Percentiles rank a stretch among this genome's conserved stretches.
Evolutionary conservation across 2,797 vertebrate genomes (phyloP).

Genomic region (Basileuterus tristriatus): DNA sequence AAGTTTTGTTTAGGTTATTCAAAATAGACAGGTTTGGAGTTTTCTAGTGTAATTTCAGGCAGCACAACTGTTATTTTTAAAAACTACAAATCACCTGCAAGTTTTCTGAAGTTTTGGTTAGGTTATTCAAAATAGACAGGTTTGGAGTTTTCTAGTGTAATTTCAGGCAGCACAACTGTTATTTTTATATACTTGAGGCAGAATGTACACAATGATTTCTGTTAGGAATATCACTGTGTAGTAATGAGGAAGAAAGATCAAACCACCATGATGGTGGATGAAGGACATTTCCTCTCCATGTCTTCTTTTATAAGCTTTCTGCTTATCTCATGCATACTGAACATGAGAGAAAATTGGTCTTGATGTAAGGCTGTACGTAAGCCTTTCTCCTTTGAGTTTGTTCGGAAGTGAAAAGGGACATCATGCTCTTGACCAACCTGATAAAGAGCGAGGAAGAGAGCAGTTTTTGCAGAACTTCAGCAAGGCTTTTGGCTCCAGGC

Average conservation of each 20-base stretch:
- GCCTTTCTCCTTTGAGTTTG: background rate
- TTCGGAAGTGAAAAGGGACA: background rate
- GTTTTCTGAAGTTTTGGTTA: background rate
- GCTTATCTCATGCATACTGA: background rate
- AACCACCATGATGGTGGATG: fast-evolving
- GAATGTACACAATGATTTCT: background rate
- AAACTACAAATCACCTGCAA: background rate
- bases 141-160: background rate
- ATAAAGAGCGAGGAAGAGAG: background rate
- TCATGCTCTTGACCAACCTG: background rate
- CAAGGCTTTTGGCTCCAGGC: background rate
- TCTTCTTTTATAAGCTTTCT: background rate
- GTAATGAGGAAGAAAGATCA: background rate
- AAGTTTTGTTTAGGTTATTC: background rate
- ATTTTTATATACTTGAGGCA: background rate
- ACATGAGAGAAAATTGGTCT: background rate
- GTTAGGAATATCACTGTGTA: background rate
- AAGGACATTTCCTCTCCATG: fast-evolving
- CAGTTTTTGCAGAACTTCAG: background rate
- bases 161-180: background rate
- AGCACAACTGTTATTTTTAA: background rate
- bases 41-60: background rate
- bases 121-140: background rate
- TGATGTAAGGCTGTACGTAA: background rate
- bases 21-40: background rate